A percentile compares a stretch with the other conserved stretches of the same genome.
phyloP scores from a whole-genome alignment of 2,113 vertebrate genomes.

The Forbesichthys agassizii region DNA sequence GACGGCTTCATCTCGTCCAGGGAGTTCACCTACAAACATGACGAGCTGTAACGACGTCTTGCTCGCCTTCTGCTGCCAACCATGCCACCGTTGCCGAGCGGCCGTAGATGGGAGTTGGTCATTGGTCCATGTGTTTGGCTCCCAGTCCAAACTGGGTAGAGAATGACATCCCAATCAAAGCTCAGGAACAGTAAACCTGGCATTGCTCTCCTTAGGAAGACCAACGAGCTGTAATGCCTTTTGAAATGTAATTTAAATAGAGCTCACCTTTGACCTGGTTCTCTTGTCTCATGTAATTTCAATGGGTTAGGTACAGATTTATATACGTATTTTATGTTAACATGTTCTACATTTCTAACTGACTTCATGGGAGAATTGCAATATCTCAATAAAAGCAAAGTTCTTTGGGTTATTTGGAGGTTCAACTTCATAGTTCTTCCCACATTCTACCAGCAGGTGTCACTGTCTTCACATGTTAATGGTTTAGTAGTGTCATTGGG shows the following conservation, averaged over 20 bases:
- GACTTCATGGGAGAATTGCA: not conserved
- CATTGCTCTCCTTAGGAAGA: too few relatives aligned
- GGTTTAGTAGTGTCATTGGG: not conserved
- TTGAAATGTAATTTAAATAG: too few relatives aligned
- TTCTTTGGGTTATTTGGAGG: slow-evolving; percentile 39
- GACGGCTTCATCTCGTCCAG: slow-evolving; percentile 95
- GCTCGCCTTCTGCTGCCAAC: not conserved
- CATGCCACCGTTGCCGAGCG: too few relatives aligned
- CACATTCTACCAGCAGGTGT: slow-evolving; percentile 58
- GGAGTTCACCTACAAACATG: slow-evolving; percentile 95
- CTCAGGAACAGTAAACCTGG: too few relatives aligned
- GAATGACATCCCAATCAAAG: too few relatives aligned
- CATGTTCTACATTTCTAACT: not conserved
- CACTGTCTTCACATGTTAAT: slow-evolving; percentile 44
- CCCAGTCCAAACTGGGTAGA: not conserved
- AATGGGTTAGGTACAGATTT: not conserved
- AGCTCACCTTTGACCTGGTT: too few relatives aligned
- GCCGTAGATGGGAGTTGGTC: too few relatives aligned
- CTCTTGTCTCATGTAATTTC: not conserved
- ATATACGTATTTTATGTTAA: not conserved
- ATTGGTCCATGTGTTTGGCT: not conserved
- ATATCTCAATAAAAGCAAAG: slow-evolving; percentile 22
- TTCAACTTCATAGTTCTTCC: slow-evolving; percentile 10
- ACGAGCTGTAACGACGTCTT: slow-evolving; percentile 82
- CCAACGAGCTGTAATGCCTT: too few relatives aligned